These are phyloP conservation scores for Phania funesta DNA, from an alignment of 2,888 invertebrate genomes.

Conservation along the genomic window DNA sequence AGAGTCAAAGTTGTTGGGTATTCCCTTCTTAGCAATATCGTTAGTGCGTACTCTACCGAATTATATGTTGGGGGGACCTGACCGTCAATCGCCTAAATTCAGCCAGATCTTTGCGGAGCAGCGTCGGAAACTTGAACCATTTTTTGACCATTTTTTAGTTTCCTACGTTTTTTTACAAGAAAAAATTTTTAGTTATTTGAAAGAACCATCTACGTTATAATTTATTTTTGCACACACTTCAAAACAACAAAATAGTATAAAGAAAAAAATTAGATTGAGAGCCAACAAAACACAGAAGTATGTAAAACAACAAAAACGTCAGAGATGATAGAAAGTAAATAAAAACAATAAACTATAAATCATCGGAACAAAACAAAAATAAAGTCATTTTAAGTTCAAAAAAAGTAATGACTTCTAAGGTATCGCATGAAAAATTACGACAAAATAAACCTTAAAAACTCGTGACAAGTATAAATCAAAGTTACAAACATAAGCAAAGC, in stretches of 20 bases:
- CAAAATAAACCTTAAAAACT: constrained; percentile 52
- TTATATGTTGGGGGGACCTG: too few species aligned
- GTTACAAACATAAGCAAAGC: neutral
- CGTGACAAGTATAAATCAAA: constrained; percentile 56
- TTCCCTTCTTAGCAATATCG: too few species aligned
- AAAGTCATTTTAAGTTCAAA: constrained; percentile 15
- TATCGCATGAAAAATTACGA: constrained; percentile 49
- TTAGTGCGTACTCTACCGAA: too few species aligned
- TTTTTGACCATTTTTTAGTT: too few species aligned
- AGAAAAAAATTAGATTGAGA: neutral
- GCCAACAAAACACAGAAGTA: neutral
- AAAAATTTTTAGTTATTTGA: too few species aligned
- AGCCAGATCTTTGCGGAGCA: too few species aligned
- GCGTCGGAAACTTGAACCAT: too few species aligned
- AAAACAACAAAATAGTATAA: neutral
- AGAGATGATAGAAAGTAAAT: neutral
- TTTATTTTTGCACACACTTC: neutral
- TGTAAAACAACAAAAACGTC: neutral
- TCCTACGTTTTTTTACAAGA: too few species aligned
- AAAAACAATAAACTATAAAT: constrained; percentile 44
- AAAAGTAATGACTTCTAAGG: neutral
- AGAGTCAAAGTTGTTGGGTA: too few species aligned
- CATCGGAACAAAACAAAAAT: constrained; percentile 27
- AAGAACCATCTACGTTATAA: neutral
- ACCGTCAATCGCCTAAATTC: too few species aligned